These are phyloP conservation scores for Abramis brama DNA, from an alignment of 2,113 vertebrate genomes.

Conservation along the genomic window DNA sequence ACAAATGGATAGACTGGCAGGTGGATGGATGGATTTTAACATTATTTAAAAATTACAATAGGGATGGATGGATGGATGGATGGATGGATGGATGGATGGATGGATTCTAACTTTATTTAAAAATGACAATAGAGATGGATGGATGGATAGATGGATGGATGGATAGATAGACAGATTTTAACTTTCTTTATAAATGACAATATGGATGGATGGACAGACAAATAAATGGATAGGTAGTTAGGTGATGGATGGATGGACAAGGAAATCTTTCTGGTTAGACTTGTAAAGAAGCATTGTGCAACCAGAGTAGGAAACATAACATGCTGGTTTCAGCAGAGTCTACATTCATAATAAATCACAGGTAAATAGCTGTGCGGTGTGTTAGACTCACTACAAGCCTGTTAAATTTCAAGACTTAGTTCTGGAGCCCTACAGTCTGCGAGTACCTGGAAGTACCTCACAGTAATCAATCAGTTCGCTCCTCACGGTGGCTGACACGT, in stretches of 20 bases:
- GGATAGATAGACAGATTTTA: too few species aligned
- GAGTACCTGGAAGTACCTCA: not conserved
- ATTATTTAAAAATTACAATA: too few species aligned
- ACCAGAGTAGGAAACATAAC: not conserved
- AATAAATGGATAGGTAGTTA: too few species aligned
- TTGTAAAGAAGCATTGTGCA: not conserved
- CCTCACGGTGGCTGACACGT: not conserved
- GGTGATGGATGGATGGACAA: not conserved
- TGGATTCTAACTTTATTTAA: too few species aligned
- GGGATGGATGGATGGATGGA: too few species aligned
- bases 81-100: too few species aligned
- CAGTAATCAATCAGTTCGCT: not conserved
- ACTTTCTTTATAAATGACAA: too few species aligned
- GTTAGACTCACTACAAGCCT: not conserved
- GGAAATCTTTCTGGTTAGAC: not conserved
- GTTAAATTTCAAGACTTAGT: not conserved
- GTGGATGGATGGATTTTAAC: too few species aligned
- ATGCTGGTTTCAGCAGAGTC: not conserved
- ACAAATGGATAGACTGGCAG: too few species aligned
- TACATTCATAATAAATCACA: not conserved
- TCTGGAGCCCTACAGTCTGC: not conserved
- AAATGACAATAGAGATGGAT: too few species aligned
- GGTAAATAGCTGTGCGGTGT: not conserved
- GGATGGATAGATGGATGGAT: too few species aligned
- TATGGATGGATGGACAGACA: too few species aligned